Conservation (phyloP, 2,888 invertebrate genomes). For the Fissipunctia ypsillon region DNA sequence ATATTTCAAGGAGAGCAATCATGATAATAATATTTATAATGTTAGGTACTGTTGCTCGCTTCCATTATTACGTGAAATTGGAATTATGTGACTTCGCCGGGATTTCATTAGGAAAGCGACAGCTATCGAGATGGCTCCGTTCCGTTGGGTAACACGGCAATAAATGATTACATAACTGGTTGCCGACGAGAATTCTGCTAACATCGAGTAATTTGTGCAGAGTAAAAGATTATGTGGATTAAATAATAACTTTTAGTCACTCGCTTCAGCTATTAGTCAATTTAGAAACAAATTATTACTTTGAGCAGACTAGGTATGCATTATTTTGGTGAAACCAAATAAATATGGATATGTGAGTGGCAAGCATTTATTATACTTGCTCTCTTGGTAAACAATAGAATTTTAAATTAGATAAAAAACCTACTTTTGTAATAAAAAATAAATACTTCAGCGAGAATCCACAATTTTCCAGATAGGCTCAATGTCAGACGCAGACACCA, state of each 20-base stretch:
- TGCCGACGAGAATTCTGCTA: slow-evolving; percentile 16
- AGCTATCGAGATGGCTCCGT: slow-evolving; percentile 10
- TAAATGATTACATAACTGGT: slow-evolving; percentile 38
- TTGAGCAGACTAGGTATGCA: too few species aligned
- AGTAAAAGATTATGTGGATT: neutral
- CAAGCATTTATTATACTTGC: neutral
- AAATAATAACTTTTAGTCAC: neutral
- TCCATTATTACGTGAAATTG: slow-evolving; percentile 24
- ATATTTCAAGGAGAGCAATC: slow-evolving; percentile 6
- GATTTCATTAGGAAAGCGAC: slow-evolving; percentile 29
- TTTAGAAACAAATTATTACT: neutral
- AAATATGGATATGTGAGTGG: too few species aligned
- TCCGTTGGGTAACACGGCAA: slow-evolving; percentile 31
- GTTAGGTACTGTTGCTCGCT: neutral
- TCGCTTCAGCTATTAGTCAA: neutral
- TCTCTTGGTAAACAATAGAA: neutral
- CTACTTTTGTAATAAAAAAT: neutral
- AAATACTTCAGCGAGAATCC: slow-evolving; percentile 2
- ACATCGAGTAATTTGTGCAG: neutral
- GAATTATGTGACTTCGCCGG: slow-evolving; percentile 6
- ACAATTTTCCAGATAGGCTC: slow-evolving; percentile 23
- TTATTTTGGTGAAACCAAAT: neutral
- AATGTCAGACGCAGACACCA: slow-evolving; percentile 37
- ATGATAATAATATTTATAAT: neutral
- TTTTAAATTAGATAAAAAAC: slow-evolving; percentile 1